Conservation (phyloP, 2,888 invertebrate species). For the Oligia strigilis region DNA sequence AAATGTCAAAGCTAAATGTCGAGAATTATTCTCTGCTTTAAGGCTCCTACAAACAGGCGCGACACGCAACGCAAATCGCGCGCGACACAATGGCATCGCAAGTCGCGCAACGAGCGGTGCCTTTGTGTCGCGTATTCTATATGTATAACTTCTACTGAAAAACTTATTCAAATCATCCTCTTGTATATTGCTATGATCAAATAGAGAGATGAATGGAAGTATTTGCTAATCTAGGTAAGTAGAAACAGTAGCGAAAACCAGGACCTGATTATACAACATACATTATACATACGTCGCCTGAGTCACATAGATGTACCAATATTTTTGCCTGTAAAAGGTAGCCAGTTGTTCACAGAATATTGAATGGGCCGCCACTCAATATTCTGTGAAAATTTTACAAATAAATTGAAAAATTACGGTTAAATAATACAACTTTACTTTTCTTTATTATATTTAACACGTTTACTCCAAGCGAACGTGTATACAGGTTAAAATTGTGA, state of each 20-base stretch:
- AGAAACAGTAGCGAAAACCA: not conserved
- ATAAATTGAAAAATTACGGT: not conserved
- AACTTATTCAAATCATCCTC: not conserved
- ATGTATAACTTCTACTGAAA: not conserved
- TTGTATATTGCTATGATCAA: not conserved
- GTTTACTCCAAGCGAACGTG: too few relatives aligned
- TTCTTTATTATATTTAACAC: too few relatives aligned
- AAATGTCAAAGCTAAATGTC: constrained; percentile 12
- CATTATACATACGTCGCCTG: too few relatives aligned
- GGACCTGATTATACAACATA: too few relatives aligned
- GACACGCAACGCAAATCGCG: too few relatives aligned
- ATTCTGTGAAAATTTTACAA: too few relatives aligned
- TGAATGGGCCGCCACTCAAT: too few relatives aligned
- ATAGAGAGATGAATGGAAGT: not conserved
- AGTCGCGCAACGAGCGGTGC: too few relatives aligned
- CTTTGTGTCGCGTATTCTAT: too few relatives aligned
- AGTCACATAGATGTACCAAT: not conserved
- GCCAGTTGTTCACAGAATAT: not conserved
- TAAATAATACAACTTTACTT: not conserved
- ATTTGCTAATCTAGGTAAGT: not conserved
- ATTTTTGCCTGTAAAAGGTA: not conserved
- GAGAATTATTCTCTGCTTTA: not conserved
- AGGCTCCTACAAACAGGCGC: not conserved
- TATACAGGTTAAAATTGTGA: too few relatives aligned
- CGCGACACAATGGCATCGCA: too few relatives aligned